Conservation (phyloP, 2,888 invertebrate species). For the Crioceris asparagi region DNA sequence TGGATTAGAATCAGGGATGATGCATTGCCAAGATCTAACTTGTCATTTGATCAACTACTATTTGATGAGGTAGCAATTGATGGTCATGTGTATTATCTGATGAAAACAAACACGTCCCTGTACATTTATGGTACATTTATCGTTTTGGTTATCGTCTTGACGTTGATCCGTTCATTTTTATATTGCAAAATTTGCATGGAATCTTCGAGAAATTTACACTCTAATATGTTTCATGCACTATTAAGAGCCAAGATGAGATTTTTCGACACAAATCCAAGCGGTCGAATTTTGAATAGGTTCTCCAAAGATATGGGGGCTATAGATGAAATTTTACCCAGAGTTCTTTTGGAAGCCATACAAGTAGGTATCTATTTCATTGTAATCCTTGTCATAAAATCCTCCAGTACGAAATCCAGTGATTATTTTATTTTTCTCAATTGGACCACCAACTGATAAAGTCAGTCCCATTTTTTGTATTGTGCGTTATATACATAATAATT, state of each 20-base stretch:
- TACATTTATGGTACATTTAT: slow-evolving; percentile 48
- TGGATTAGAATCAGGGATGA: no score
- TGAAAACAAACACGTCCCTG: slow-evolving; percentile 21
- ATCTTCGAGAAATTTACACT: slow-evolving; percentile 65
- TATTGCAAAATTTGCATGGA: slow-evolving; percentile 65
- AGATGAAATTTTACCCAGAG: slow-evolving; percentile 61
- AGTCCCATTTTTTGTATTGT: no score
- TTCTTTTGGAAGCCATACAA: slow-evolving; percentile 49
- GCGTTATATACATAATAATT: no score
- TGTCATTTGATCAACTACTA: no score
- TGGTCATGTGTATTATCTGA: slow-evolving; percentile 2
- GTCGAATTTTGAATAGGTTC: slow-evolving; percentile 67
- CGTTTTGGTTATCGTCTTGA: slow-evolving; percentile 45
- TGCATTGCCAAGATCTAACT: no score
- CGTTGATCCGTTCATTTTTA: slow-evolving; percentile 51
- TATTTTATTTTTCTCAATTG: no score
- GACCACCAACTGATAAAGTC: no score
- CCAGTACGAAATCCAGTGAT: no score
- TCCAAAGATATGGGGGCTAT: slow-evolving; percentile 74
- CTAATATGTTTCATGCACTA: slow-evolving; percentile 64
- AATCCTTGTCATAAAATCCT: no score
- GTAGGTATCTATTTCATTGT: no score
- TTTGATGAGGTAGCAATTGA: no score
- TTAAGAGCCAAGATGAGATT: slow-evolving; percentile 52
- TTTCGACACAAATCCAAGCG: slow-evolving; percentile 75